These are phyloP conservation scores for Luperina testacea DNA, from an alignment of 2,888 invertebrate genomes.

Conservation along the genomic window DNA sequence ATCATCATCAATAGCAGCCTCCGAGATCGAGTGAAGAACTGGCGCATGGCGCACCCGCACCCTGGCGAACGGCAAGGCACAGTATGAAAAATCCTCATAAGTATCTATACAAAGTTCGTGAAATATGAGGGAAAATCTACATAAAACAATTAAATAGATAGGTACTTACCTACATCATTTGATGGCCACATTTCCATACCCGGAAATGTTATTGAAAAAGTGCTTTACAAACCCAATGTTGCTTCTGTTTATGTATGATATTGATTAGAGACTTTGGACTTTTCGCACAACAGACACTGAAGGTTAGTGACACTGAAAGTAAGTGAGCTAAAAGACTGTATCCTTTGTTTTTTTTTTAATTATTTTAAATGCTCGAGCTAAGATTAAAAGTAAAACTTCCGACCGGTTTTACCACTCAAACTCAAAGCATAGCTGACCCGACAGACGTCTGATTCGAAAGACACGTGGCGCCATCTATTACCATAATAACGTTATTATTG, in stretches of 20 bases:
- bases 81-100: neutral
- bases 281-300: neutral
- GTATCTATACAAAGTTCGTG: too few species aligned
- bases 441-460: too few species aligned
- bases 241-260: constrained; percentile 7
- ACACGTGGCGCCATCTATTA: too few species aligned
- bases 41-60: neutral
- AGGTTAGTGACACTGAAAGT: too few species aligned
- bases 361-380: too few species aligned
- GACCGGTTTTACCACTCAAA: too few species aligned
- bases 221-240: neutral
- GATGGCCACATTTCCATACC: constrained; percentile 7
- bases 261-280: neutral
- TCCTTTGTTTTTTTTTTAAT: neutral
- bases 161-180: neutral
- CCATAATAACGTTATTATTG: too few species aligned
- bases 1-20: neutral
- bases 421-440: too few species aligned
- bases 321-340: too few species aligned
- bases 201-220: constrained; percentile 25
- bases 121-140: neutral
- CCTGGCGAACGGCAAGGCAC: neutral
- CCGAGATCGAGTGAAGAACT: neutral
- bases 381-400: too few species aligned
- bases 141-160: neutral